These are phyloP conservation scores for Octopus sinensis DNA, from an alignment of 1,140 invertebrate species.

Conservation along the genomic window DNA sequence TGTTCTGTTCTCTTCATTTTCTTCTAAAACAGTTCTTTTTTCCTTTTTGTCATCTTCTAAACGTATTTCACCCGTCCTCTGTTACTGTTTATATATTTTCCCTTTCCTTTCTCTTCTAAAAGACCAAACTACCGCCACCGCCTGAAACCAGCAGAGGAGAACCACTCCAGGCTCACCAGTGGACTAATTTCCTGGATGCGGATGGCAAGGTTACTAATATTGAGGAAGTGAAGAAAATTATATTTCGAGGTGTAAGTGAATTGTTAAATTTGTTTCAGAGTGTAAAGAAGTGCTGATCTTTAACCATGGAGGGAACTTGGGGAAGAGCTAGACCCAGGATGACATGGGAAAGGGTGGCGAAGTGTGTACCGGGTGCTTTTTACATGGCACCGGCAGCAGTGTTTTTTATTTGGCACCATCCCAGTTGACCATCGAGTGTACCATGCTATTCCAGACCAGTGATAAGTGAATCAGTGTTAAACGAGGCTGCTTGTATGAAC, in stretches of 20 bases:
- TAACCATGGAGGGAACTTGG: too few species aligned
- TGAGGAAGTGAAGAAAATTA: conserved; percentile 70
- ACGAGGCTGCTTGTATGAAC: too few species aligned
- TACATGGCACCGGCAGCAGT: too few species aligned
- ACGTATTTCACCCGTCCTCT: not conserved
- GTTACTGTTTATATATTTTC: not conserved
- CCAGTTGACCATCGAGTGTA: too few species aligned
- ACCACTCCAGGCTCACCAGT: conserved; percentile 75
- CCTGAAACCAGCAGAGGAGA: conserved; percentile 52
- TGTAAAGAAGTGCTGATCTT: too few species aligned
- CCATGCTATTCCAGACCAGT: too few species aligned
- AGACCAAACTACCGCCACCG: conserved; percentile 56
- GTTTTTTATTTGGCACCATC: too few species aligned
- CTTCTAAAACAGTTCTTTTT: not conserved
- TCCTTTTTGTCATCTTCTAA: not conserved
- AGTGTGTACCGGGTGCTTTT: too few species aligned
- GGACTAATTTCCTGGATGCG: conserved; percentile 72
- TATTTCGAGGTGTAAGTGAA: conserved; percentile 79
- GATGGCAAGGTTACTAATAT: conserved; percentile 66
- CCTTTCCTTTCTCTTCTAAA: conserved; percentile 19
- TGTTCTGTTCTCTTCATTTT: not conserved
- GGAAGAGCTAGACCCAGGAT: too few species aligned
- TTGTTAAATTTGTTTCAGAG: too few species aligned
- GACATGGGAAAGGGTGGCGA: too few species aligned
- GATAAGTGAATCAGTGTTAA: too few species aligned